Evolutionary conservation across 2,797 vertebrate genomes (phyloP), one percentile per base, ranked within the genome.

Genomic region (Mormyrops boulengeri): DNA sequence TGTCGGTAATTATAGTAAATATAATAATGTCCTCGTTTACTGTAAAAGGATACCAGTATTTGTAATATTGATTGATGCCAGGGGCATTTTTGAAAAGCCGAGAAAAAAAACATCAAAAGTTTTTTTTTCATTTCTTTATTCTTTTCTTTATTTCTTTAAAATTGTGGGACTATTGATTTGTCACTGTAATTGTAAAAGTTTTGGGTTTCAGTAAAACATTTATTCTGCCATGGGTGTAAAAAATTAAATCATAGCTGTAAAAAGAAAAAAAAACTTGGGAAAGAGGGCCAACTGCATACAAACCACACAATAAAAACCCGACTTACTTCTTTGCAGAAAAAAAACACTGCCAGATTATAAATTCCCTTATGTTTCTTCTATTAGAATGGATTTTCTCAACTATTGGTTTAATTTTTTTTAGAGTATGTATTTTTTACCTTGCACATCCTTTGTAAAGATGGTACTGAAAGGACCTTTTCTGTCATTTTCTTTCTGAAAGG

Each of bases 1-100:
- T 95, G 94, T 97, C 97, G 96, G 89, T 91, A 91, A 89, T 89
- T 90, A 92, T 90, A 94, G 97, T 97, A 93, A 92, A 94, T 92
- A 94, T 89, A 89, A 89, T 90, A 92, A 91, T 92, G 89, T 55
- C 62, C 96, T 97, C 96, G 96, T 97, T 97, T 96, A 96, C 96
- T 97, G 97, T 97, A 97, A 96, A 97, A 97, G 96, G 97, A 96
- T 96, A 97, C 96, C 96, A 96, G 97, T 97, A 97, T 97, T 97
- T 98, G 97, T 99, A 97, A 97, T 97, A 96, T 97, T 97, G 90
- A 96, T 96, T 96, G 97, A 96, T 97, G 96, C 97, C 96, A 97
- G 97, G 92, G 97, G 97, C 97, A 97, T 97, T 97, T 96, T 96
- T 96, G 95, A 97, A 97, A 96, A 97, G 94, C 94, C 96, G 95